Base-by-base conservation (phyloP, 2,113 vertebrate species). In the Thalassarche chlororhynchos region DNA sequence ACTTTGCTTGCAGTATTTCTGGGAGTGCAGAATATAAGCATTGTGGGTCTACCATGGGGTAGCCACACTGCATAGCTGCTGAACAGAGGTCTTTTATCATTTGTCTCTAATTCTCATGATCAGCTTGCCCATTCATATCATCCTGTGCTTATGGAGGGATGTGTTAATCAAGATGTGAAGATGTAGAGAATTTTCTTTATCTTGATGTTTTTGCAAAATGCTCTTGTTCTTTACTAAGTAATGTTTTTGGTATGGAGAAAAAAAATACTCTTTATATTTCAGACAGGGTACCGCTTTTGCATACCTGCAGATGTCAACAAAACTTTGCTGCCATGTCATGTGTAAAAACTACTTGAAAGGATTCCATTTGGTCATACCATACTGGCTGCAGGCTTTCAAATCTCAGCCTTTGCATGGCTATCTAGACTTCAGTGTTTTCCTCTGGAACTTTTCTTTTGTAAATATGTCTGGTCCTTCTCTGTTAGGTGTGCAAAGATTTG, bases 191-290 rank as follows among this genome's bases (percentile, higher is more conserved):
- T 79, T 74, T 76, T 70, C 9, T 58, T 65, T 65, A 18, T 52
- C 24, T n/a, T 47, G 12, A 7, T 84, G 13, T 38, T 76, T 79
- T 49, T 85, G 34, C 8, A 49, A 26, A 58, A 34, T 34, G 14
- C 2, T 70, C 4, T 42, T 34, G 3, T 69, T 52, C 14, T 76
- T 47, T 42, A n/a, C n/a, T n/a, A 61, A n/a, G 28, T 84, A 55
- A 17, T 49, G 4, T 5, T 72, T 83, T 55, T 32, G 2, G 5
- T 60, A 20, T 8, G 5, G 13, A 26, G 12, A 0, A 3, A 14
- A 31, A 21, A 26, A 21, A 3, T 26, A 8, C 4, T 52, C 2
- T 14, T 54, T 42, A 0, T 77, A 18, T 77, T 77, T 77, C 36
- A 57, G 29, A 5, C 31, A 32, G 9, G 31, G 23, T 55, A 9